These are phyloP conservation scores for Ceyx margarethae DNA, from an alignment of 2,113 vertebrate genomes.

Conservation along the genomic window DNA sequence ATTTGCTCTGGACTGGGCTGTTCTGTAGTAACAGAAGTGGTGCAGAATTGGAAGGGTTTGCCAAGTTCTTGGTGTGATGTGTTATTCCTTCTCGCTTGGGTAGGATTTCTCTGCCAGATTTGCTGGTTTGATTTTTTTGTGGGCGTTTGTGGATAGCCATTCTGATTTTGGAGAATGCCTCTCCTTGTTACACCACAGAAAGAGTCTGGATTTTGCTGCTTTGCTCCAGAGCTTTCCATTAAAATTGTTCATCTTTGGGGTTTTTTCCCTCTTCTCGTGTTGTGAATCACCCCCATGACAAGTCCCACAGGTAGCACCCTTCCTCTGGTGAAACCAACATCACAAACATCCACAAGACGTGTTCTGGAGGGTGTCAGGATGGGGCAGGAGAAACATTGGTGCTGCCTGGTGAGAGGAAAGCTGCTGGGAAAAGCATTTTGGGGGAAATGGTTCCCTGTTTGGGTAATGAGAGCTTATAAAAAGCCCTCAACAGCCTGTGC, in stretches of 20 bases:
- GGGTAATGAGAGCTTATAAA: conserved; percentile 65
- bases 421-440: conserved; percentile 44
- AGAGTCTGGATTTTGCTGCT: background rate
- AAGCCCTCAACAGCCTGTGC: conserved; percentile 47
- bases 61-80: background rate
- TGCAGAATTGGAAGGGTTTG: background rate
- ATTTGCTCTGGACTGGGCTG: background rate
- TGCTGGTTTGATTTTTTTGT: background rate
- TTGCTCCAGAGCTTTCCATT: background rate
- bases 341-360: background rate
- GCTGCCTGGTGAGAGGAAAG: background rate
- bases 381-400: background rate
- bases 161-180: background rate
- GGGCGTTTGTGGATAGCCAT: background rate
- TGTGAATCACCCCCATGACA: background rate
- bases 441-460: conserved; percentile 55
- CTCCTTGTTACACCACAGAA: background rate
- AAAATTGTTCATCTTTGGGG: background rate
- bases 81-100: background rate
- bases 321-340: background rate
- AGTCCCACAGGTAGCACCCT: conserved; percentile 25
- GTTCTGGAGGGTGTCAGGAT: background rate
- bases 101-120: conserved; percentile 12
- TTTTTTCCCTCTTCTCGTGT: background rate
- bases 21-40: background rate